Conservation (phyloP, 2,888 invertebrate species). For the Serrognathus titanus region DNA sequence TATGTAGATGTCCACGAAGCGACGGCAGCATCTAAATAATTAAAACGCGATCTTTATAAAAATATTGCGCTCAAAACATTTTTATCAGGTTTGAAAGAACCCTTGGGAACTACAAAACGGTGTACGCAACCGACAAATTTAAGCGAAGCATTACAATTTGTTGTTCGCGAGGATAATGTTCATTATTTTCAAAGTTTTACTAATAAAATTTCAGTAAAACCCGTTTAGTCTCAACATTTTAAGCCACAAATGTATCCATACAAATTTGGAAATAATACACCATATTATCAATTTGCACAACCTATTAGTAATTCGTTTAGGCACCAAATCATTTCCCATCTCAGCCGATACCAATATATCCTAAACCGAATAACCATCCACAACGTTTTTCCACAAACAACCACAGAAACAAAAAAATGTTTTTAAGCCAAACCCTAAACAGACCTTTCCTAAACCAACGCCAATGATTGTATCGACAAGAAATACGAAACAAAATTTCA, state of each 20-base stretch:
- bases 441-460: too few species aligned
- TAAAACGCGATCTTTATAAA: slow-evolving; percentile 11
- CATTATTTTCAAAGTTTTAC: too few species aligned
- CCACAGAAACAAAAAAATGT: background rate
- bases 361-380: background rate
- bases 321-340: too few species aligned
- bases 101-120: too few species aligned
- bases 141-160: too few species aligned
- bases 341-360: too few species aligned
- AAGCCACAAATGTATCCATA: background rate
- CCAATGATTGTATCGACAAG: background rate
- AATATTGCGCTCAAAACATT: slow-evolving; percentile 4
- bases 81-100: too few species aligned
- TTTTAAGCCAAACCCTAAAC: background rate
- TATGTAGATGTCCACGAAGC: background rate
- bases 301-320: too few species aligned
- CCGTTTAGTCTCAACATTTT: background rate
- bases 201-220: too few species aligned
- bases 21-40: slow-evolving; percentile 5
- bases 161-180: too few species aligned
- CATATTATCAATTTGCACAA: too few species aligned
- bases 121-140: too few species aligned
- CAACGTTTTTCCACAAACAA: background rate
- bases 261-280: background rate
- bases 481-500: background rate